phyloP scores from a whole-genome alignment of 2,113 vertebrate genomes.

The Salvator merianae region DNA sequence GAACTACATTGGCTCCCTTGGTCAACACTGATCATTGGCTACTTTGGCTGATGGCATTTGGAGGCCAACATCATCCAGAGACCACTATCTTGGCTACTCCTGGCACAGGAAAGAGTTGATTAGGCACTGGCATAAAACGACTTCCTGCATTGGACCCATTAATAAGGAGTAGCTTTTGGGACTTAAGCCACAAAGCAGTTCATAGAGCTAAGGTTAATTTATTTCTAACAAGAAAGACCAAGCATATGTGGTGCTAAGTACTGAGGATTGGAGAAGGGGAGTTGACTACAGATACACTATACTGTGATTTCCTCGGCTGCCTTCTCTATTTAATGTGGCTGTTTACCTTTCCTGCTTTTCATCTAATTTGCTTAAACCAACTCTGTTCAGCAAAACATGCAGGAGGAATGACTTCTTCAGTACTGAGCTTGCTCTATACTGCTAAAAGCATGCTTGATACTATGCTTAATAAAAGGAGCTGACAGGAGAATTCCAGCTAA shows the following conservation, averaged over 20 bases:
- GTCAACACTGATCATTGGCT: no score
- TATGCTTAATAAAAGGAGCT: conserved; percentile 31
- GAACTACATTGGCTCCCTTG: no score
- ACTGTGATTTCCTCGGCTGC: not conserved
- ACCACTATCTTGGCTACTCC: no score
- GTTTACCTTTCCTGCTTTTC: not conserved
- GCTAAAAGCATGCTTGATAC: not conserved
- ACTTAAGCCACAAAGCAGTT: not conserved
- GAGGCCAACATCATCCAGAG: no score
- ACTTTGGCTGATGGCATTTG: no score
- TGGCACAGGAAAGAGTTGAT: no score
- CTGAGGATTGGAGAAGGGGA: not conserved
- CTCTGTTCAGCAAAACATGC: not conserved
- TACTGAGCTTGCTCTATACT: rapidly evolving
- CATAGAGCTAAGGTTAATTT: not conserved
- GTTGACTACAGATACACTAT: not conserved
- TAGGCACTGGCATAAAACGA: no score
- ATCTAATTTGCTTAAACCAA: conserved; percentile 47
- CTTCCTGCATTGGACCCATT: not conserved
- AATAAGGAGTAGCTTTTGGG: not conserved
- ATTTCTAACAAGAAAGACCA: not conserved
- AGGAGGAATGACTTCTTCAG: not conserved
- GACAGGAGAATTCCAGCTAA: not conserved
- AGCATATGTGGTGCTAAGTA: not conserved
- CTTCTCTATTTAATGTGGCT: conserved; percentile 2